phyloP scores from a whole-genome alignment of 2,113 vertebrate genomes.

The Neopipo cinnamomea region DNA sequence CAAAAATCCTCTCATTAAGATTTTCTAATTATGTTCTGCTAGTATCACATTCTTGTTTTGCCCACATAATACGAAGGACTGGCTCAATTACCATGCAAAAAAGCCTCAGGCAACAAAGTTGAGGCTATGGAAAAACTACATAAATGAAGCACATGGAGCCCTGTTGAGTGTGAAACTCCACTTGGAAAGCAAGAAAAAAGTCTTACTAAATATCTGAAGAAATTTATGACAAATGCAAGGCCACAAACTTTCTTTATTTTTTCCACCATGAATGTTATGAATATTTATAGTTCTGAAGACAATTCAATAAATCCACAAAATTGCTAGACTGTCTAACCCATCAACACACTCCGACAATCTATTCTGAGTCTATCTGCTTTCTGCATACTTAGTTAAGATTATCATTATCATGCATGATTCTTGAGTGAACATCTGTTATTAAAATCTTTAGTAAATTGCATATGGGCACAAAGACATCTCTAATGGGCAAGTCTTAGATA shows the following conservation, averaged over 20 bases:
- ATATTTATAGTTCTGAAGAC: constrained; percentile 50
- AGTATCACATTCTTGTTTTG: neutral
- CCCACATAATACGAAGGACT: neutral
- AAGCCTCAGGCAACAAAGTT: neutral
- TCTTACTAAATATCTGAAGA: neutral
- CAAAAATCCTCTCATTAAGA: neutral
- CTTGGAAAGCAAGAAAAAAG: neutral
- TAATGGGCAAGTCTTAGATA: neutral
- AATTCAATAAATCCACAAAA: constrained; percentile 37
- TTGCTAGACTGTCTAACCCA: constrained; percentile 39
- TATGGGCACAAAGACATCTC: neutral
- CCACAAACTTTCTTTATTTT: constrained; percentile 8
- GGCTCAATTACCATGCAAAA: neutral
- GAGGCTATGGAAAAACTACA: neutral
- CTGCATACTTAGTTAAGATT: neutral
- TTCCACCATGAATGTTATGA: neutral
- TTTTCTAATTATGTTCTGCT: neutral
- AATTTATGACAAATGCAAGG: neutral
- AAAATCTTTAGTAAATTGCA: constrained; percentile 20
- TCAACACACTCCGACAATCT: neutral
- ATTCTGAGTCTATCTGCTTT: constrained; percentile 13
- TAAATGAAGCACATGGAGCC: neutral
- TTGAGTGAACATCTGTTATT: constrained; percentile 20
- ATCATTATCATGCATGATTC: neutral
- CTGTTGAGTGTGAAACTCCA: neutral